These are phyloP conservation scores for Callimorpha dominula DNA, from an alignment of 2,888 invertebrate genomes.

Conservation along the genomic window DNA sequence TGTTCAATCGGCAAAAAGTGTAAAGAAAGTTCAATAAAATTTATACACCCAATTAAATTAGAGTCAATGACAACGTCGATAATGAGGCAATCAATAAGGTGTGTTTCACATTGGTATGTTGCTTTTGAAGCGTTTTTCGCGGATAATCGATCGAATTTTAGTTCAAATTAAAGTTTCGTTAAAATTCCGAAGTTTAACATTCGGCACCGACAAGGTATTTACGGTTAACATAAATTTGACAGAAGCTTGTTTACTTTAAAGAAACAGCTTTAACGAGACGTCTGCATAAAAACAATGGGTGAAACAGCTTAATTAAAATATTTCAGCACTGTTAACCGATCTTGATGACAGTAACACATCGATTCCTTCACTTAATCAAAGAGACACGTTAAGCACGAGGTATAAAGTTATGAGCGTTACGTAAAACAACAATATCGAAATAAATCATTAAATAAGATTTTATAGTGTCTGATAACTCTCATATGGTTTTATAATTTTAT, in stretches of 20 bases:
- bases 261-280: constrained; percentile 71
- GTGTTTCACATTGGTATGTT: constrained; percentile 58
- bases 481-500: constrained; percentile 40
- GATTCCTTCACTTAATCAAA: background rate
- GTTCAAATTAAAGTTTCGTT: constrained; percentile 78
- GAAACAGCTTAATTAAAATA: constrained; percentile 72
- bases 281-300: constrained; percentile 78
- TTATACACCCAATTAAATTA: constrained; percentile 78
- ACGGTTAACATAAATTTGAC: constrained; percentile 77
- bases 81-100: constrained; percentile 75
- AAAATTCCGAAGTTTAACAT: constrained; percentile 70
- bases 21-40: constrained; percentile 66
- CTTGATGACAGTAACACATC: background rate
- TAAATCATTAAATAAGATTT: constrained; percentile 38
- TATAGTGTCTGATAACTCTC: constrained; percentile 40
- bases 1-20: constrained; percentile 32
- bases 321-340: constrained; percentile 47
- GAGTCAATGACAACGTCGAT: constrained; percentile 62
- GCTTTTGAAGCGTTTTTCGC: constrained; percentile 56
- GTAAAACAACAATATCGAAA: constrained; percentile 43
- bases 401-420: constrained; percentile 40
- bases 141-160: constrained; percentile 66
- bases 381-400: constrained; percentile 32
- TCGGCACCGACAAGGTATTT: constrained; percentile 64
- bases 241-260: constrained; percentile 61